Evolutionary conservation across 2,797 vertebrate genomes (phyloP).

Genomic region (Phrynocephalus vlangalii): DNA sequence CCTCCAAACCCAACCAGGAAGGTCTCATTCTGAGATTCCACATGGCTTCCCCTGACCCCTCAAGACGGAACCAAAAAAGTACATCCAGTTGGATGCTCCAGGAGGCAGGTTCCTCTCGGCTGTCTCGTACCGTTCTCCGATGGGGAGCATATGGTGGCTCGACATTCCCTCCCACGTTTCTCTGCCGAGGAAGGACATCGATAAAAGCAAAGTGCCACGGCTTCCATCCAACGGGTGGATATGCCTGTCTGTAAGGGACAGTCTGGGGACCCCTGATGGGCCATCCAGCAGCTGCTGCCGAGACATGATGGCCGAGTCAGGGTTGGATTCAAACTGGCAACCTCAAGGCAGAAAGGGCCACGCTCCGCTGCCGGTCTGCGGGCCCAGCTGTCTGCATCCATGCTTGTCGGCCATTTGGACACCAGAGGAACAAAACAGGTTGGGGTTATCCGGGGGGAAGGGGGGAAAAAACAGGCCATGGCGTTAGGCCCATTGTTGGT

Average conservation of each 20-base stretch:
- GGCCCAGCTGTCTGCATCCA: background rate
- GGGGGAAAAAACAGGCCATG: background rate
- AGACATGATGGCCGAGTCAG: background rate
- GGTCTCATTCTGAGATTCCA: background rate
- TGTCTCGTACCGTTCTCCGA: background rate
- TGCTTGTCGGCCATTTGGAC: conserved; percentile 9
- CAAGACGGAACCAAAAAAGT: background rate
- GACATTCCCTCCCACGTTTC: background rate
- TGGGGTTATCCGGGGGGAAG: background rate
- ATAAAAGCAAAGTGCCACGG: background rate
- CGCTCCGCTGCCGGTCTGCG: background rate
- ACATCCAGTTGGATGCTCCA: background rate
- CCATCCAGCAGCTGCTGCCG: background rate
- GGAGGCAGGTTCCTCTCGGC: background rate
- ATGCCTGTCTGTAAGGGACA: background rate
- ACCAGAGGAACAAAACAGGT: background rate
- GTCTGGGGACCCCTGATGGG: background rate
- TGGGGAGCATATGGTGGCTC: background rate
- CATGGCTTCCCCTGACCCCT: background rate
- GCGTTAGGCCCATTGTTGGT: background rate
- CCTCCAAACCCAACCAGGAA: background rate
- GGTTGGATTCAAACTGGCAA: background rate
- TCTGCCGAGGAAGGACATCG: background rate
- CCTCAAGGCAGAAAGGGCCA: background rate
- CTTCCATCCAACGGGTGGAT: background rate